Evolutionary conservation across 2,888 invertebrate genomes (phyloP), one percentile per base, ranked within the genome.

Genomic region (Conchocele bisecta): DNA sequence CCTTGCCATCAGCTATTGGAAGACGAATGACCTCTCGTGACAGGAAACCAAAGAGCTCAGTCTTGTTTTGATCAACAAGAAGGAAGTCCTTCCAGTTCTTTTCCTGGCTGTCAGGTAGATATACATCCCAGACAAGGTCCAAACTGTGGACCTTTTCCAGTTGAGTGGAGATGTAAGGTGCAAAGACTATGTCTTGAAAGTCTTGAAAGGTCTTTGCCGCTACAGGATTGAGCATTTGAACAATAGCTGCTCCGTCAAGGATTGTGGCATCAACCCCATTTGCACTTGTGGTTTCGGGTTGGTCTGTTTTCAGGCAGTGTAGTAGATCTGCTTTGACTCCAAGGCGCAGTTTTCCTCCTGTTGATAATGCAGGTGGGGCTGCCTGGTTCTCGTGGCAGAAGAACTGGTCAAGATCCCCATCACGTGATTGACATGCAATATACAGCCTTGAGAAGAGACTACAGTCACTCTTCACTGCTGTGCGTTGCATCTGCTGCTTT

Each of bases 121-220:
- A 81, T 22, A 17, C 46, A 37, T 81, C 77, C 63, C 59, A 80
- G 3, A 73, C 65, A 35, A 70, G 41, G 50, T 83, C 81, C 7
- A 81, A 9, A 29, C 81, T 48, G 3, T 50, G 35, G 11, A 46
- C 46, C 11, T 41, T 44, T 13, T 28, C 11, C 20, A 80, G 46
- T 35, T 82, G 75, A 5, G 17, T 48, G n/a, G 3, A 26, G 31
- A 48, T 48, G 48, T 28, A 26, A 5, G 48, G 48, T 5, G 17
- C 4, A 22, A 48, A 48, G 22, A 48, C 26, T 48, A n/a, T 26
- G 11, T 3, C 3, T 3, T 15, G 29, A 48, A n/a, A 48, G 3
- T 48, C 28, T 11, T 28, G 5, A 17, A 48, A 48, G 3, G 48
- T 24, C 17, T 48, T 48, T 7, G 4, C 28, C n/a, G 28, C 15